Evolutionary conservation across 1,140 invertebrate species (phyloP).

Genomic region (Drosophila oshimai): DNA sequence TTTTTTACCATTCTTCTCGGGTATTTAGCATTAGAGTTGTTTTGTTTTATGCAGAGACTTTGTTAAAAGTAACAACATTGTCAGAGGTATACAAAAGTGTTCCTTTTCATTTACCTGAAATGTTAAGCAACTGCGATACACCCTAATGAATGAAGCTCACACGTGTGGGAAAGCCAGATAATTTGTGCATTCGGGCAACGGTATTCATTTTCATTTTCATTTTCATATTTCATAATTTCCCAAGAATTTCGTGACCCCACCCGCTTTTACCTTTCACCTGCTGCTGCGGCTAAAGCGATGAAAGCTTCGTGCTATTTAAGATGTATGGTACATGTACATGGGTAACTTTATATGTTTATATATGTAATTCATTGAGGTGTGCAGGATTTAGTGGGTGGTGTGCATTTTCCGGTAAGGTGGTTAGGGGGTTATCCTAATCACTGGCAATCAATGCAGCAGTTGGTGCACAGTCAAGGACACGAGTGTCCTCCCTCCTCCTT

Average conservation of each 20-base stretch:
- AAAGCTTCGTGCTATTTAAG: slow-evolving; percentile 29
- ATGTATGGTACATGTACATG: no score
- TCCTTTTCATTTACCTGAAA: no score
- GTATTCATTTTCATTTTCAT: slow-evolving; percentile 1
- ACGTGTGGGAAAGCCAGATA: slow-evolving; percentile 6
- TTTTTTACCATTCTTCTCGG: no score
- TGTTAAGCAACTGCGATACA: neutral
- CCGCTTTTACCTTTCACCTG: no score
- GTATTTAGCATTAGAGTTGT: no score
- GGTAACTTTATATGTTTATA: no score
- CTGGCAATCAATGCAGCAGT: slow-evolving; percentile 5
- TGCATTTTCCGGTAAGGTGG: no score
- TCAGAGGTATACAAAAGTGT: no score
- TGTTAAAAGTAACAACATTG: no score
- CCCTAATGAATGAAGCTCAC: neutral
- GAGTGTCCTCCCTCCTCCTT: neutral
- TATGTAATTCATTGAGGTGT: neutral
- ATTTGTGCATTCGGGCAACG: slow-evolving; percentile 21
- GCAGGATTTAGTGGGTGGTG: neutral
- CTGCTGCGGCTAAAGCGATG: slow-evolving; percentile 19
- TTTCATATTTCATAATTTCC: slow-evolving; percentile 24
- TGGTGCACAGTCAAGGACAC: slow-evolving; percentile 13
- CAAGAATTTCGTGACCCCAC: slow-evolving; percentile 23
- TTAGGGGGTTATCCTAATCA: slow-evolving; percentile 25
- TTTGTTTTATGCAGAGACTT: no score